Conservation (phyloP, 2,888 invertebrate species). For the Junonia oenone region DNA sequence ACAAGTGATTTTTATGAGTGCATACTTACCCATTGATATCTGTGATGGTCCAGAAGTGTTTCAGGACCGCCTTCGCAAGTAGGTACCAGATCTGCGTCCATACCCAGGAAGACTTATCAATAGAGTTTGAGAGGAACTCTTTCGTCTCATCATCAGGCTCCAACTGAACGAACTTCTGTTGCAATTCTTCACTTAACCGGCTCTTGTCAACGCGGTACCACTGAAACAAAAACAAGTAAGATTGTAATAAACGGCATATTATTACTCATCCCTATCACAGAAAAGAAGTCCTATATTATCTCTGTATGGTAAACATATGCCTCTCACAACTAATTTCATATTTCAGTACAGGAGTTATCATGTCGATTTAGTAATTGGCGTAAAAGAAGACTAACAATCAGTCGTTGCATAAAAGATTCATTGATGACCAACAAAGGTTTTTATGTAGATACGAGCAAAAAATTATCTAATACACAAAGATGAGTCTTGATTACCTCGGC, state of each 20-base stretch:
- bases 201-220: conserved; percentile 85
- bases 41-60: conserved; percentile 95
- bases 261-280: no score
- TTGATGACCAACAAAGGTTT: conserved; percentile 6
- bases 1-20: no score
- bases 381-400: neutral
- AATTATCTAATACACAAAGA: conserved; percentile 18
- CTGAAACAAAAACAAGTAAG: conserved; percentile 64
- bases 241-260: no score
- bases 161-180: conserved; percentile 82
- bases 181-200: conserved; percentile 72
- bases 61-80: conserved; percentile 89
- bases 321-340: neutral
- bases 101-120: conserved; percentile 90
- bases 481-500: conserved; percentile 21
- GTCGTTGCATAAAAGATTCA: neutral
- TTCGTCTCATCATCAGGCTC: conserved; percentile 86
- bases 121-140: conserved; percentile 85
- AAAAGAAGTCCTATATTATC: no score
- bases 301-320: no score
- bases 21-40: conserved; percentile 94
- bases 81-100: conserved; percentile 95
- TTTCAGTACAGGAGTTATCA: neutral
- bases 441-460: conserved; percentile 12
- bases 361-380: neutral